Evolutionary conservation across 2,113 vertebrate genomes (phyloP).

Genomic region (Etheostoma cragini): DNA sequence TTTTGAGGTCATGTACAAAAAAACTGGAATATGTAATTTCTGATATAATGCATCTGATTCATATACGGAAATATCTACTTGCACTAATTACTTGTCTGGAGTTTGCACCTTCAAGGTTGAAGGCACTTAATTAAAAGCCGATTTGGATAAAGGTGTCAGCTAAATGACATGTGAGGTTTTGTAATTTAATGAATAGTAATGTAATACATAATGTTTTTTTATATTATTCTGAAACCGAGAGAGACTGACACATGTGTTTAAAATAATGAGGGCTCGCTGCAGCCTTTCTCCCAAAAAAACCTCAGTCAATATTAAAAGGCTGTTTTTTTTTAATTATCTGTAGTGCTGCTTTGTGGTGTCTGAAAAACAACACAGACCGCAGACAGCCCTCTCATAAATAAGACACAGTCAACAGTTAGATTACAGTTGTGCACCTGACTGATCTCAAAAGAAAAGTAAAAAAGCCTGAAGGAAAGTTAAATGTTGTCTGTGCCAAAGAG

Average conservation of each 20-base stretch:
- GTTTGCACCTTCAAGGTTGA: too few relatives aligned
- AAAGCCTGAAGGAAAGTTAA: neutral
- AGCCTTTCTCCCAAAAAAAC: neutral
- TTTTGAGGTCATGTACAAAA: neutral
- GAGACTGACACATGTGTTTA: neutral
- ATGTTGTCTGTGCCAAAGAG: conserved; percentile 4
- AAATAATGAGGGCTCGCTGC: neutral
- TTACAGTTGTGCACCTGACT: conserved; percentile 21
- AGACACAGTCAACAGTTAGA: conserved; percentile 1
- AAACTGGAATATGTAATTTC: neutral
- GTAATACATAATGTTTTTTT: neutral
- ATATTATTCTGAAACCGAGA: neutral
- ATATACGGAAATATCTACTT: neutral
- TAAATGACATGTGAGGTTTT: too few relatives aligned
- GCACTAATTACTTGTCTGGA: too few relatives aligned
- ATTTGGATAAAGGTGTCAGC: too few relatives aligned
- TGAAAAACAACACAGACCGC: conserved; percentile 13
- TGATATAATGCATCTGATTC: neutral
- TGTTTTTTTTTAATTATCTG: conserved; percentile 7
- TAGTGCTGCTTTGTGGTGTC: neutral
- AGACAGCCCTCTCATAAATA: neutral
- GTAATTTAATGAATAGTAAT: too few relatives aligned
- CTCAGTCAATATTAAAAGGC: neutral
- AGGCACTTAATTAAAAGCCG: too few relatives aligned
- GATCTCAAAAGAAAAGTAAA: neutral